Base-by-base conservation (phyloP, 2,113 vertebrate species). In the Salminus brasiliensis region DNA sequence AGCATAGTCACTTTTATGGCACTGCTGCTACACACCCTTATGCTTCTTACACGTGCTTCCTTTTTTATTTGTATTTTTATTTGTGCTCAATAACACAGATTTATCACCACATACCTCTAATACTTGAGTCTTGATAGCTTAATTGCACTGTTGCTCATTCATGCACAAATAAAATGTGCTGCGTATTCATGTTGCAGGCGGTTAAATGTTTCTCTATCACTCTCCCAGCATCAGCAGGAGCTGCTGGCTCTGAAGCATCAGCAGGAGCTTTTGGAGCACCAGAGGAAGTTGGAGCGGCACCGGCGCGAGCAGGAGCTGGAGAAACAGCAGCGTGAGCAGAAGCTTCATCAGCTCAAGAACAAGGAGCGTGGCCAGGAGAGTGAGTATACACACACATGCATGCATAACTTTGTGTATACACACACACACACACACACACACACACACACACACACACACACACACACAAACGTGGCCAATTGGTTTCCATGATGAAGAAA, bases 351-450 rank as follows among this genome's bases (percentile, higher is more conserved):
- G 88, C 94, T 98, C 30, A 98, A 98, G 89, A 96, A 99, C 93
- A 98, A 99, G 90, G 97, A 98, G 88, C 94, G 98, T 60, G 95
- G 97, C 77, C 97, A 98, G 83, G 97, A 99, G 91, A 99, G 97
- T 99, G 83, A 98, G 97, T 92, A 63, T n/a, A n/a, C n/a, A n/a
- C n/a, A n/a, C n/a, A n/a, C n/a, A n/a, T n/a, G n/a, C n/a, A n/a
- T n/a, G n/a, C n/a, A n/a, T n/a, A n/a, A n/a, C n/a, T n/a, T n/a
- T n/a, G n/a, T n/a, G n/a, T n/a, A 27, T 27, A 18, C 41, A 25
- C 62, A 78, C 71, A 62, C 67, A 49, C 55, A 49, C 29, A 63
- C 39, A 32, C 65, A 78, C 77, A 73, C 67, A 30, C 39, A 41
- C 52, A 53, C 63, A 53, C 27, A 27, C 47, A 36, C 30, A 29